phyloP scores from a whole-genome alignment of 2,113 vertebrate species.

The Murina feae region DNA sequence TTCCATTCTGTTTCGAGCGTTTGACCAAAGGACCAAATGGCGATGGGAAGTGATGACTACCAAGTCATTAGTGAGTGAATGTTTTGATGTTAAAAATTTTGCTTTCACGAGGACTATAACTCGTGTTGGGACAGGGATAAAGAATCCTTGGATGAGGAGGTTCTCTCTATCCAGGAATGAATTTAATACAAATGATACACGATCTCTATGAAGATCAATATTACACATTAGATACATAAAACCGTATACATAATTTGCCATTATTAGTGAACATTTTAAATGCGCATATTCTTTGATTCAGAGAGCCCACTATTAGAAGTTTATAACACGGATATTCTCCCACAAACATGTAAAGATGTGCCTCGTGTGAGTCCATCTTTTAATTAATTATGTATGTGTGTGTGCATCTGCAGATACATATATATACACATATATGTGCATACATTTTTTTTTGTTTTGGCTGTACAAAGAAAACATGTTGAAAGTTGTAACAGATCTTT shows the following conservation, averaged over 20 bases:
- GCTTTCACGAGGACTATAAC: not conserved
- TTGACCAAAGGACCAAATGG: not conserved
- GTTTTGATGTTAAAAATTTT: not conserved
- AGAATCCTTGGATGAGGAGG: not conserved
- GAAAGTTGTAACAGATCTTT: not conserved
- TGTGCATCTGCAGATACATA: not conserved
- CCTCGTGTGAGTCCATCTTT: not conserved
- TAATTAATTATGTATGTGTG: not conserved
- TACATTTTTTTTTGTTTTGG: too few species aligned
- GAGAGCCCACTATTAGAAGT: not conserved
- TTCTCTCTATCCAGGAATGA: not conserved
- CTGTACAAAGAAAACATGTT: not conserved
- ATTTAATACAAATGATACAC: not conserved
- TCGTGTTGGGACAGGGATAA: not conserved
- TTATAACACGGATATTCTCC: not conserved
- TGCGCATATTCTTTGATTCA: not conserved
- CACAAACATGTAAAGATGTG: not conserved
- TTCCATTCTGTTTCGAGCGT: not conserved
- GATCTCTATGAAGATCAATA: not conserved
- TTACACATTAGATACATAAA: too few species aligned
- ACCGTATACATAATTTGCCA: not conserved
- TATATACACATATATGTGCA: not conserved
- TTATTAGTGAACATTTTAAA: not conserved
- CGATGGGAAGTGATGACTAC: not conserved
- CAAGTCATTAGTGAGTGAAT: not conserved